Base-by-base conservation (phyloP, 1,140 invertebrate species). In the Chrysomallon squamiferum region DNA sequence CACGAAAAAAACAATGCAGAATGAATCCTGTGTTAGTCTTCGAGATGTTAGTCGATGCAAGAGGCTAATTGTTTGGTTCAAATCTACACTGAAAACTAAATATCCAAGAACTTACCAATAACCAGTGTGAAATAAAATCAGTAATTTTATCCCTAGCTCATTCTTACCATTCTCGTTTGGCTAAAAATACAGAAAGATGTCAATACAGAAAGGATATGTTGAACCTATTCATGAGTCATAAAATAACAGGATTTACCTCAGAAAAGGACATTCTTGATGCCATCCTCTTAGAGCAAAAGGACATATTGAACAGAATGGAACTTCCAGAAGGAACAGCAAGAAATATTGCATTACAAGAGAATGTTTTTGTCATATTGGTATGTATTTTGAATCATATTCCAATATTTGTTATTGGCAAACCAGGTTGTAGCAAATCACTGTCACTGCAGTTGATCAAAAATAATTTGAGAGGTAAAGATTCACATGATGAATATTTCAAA, bases 331-430 rank as follows among this genome's bases (percentile, higher is more conserved):
- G 69, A 22, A 71, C 69, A 22, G 69, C 69, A 20, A 41, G 35
- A 5, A 81, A 81, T 50, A 65, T 66, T 38, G 78, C 79, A n/a
- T 60, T 81, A 25, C 68, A 69, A 43, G 79, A 81, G 59, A 81
- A 81, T 59, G 63, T 81, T 15, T 81, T 81, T 59, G 66, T 81
- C 54, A 78, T 81, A 58, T 35, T 81, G 11, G 66, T 80, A 9
- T 81, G 79, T 45, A 81, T 81, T 35, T 66, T 74, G 33, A 62
- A 75, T 15, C 33, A 68, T 6, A 73, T 80, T 9, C 78, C 79
- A 11, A 54, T 81, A 3, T 81, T 81, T 66, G 68, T 81, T 22
- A 72, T 80, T n/a, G 79, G 79, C 11, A 81, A 81, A 60, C 79
- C 79, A 25, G 79, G 79, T 11, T 80, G 78, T 59, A 77, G 74